These are phyloP conservation scores for Remorina albescens DNA, from an alignment of 2,797 vertebrate species.

Conservation along the genomic window DNA sequence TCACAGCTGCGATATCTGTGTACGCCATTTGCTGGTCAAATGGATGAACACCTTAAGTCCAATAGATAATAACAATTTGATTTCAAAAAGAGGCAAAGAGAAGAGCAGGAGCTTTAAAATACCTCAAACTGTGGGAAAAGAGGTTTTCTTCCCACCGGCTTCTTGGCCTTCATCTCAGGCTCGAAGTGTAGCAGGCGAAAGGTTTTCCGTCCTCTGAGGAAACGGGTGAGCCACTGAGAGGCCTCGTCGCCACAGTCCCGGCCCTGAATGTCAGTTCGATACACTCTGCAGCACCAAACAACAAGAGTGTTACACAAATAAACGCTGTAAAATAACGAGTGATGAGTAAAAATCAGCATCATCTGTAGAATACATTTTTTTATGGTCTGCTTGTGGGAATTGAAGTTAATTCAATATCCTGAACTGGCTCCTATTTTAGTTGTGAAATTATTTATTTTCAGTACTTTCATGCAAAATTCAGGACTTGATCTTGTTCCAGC, in stretches of 20 bases:
- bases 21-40: constrained; percentile 86
- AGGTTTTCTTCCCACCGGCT: constrained; percentile 53
- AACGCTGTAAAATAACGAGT: too few relatives aligned
- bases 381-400: too few relatives aligned
- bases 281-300: constrained; percentile 84
- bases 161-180: constrained; percentile 84
- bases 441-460: too few relatives aligned
- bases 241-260: constrained; percentile 91
- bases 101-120: not conserved
- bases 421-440: too few relatives aligned
- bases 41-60: not conserved
- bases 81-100: too few relatives aligned
- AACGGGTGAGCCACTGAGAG: constrained; percentile 89
- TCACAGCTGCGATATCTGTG: constrained; percentile 87
- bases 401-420: too few relatives aligned
- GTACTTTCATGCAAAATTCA: too few relatives aligned
- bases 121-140: constrained; percentile 84
- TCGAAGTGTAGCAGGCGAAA: constrained; percentile 93
- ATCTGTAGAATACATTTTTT: too few relatives aligned
- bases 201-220: constrained; percentile 80
- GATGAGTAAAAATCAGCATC: not conserved
- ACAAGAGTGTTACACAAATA: not conserved
- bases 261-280: constrained; percentile 88
- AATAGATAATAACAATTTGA: not conserved
- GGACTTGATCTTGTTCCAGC: too few relatives aligned